Percentiles rank a stretch among this genome's conserved stretches.
Evolutionary conservation across 2,888 invertebrate genomes (phyloP).

Genomic region (Nemurella pictetii): DNA sequence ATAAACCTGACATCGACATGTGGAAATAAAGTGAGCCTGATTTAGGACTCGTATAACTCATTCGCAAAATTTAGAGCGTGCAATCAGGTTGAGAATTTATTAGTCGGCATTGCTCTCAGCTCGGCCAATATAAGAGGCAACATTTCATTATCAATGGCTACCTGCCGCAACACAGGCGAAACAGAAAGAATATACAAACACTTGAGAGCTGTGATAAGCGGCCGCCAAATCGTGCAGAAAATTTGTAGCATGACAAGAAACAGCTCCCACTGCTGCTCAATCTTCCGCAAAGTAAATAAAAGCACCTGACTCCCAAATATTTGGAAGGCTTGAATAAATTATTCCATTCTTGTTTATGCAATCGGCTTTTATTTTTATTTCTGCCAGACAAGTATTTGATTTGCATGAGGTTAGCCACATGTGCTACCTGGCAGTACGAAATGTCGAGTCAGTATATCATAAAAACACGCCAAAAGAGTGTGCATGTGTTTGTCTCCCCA

Average conservation of each 20-base stretch:
- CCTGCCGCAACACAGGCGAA: neutral
- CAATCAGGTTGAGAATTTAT: neutral
- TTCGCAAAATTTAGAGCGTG: neutral
- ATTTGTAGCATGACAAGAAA: too few relatives aligned
- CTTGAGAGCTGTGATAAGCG: too few relatives aligned
- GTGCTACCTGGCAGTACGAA: neutral
- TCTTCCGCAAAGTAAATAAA: too few relatives aligned
- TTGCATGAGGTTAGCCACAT: neutral
- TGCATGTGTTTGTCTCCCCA: neutral
- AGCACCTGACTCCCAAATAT: neutral
- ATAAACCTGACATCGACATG: neutral
- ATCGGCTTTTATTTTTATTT: neutral
- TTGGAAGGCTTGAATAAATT: neutral
- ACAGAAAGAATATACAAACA: too few relatives aligned
- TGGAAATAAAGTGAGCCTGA: neutral
- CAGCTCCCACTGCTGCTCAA: too few relatives aligned
- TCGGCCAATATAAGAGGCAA: neutral
- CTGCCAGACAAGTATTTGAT: neutral
- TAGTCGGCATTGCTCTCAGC: neutral
- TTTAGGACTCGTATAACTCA: neutral
- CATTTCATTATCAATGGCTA: neutral
- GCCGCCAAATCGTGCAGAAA: too few relatives aligned
- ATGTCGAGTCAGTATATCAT: neutral
- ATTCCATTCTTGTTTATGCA: neutral
- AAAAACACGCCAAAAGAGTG: neutral